A percentile compares a stretch with the other conserved stretches of the same genome.
phyloP scores from a whole-genome alignment of 37 sponge, comb jelly and placozoan genomes.

The Tethya wilhelma region DNA sequence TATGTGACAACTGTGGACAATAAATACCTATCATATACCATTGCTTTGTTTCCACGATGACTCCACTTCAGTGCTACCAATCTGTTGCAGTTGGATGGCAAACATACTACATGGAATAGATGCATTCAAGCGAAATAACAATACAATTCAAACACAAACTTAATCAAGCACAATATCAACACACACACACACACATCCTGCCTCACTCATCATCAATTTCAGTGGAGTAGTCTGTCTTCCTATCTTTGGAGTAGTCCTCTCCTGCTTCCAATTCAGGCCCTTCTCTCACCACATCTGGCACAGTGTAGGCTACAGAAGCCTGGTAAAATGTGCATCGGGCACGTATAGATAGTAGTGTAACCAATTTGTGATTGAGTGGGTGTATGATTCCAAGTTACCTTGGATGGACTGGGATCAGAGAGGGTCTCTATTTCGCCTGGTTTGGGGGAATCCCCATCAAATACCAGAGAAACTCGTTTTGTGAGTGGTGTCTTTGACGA shows the following conservation, averaged over 20 bases:
- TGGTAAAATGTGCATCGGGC: too few relatives aligned
- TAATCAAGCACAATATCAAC: neutral
- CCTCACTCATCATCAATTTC: slow-evolving; percentile 54
- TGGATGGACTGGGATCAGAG: slow-evolving; percentile 2
- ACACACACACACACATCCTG: neutral
- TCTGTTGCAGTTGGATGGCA: slow-evolving; percentile 1
- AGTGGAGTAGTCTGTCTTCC: slow-evolving; percentile 61
- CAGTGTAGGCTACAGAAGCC: neutral
- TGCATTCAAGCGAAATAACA: neutral
- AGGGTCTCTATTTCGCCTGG: slow-evolving; percentile 6
- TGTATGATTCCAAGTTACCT: neutral
- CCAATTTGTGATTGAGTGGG: too few relatives aligned
- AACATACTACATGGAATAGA: neutral
- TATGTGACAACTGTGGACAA: too few relatives aligned
- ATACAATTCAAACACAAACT: neutral
- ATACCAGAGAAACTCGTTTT: slow-evolving; percentile 20
- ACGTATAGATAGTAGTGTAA: too few relatives aligned
- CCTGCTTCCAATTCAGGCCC: slow-evolving; percentile 64
- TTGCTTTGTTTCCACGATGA: neutral
- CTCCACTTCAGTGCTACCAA: neutral
- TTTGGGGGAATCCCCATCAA: slow-evolving; percentile 19
- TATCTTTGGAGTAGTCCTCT: slow-evolving; percentile 61
- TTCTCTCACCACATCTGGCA: slow-evolving; percentile 19
- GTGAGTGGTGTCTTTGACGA: neutral
- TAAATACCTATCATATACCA: neutral